phyloP scores from a whole-genome alignment of 2,888 invertebrate species.

The Margaritifera margaritifera region DNA sequence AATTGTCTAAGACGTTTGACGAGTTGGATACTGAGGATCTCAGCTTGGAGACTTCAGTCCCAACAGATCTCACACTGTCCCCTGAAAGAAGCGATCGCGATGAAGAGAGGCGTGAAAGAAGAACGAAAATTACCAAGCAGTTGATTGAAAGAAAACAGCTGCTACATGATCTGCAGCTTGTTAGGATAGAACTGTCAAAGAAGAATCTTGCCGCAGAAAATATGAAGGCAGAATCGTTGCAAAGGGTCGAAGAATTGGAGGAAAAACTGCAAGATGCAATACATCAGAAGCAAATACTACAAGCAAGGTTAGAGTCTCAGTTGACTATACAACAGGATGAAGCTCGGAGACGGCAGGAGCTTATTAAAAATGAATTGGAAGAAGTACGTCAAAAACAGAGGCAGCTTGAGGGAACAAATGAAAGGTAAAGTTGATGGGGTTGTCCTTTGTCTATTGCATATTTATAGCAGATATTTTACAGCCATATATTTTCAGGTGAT shows the following conservation, averaged over 20 bases:
- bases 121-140: slow-evolving; percentile 64
- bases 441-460: too few species aligned
- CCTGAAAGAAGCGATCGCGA: slow-evolving; percentile 58
- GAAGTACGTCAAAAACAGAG: slow-evolving; percentile 66
- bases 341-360: slow-evolving; percentile 63
- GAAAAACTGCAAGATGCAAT: slow-evolving; percentile 70
- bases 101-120: slow-evolving; percentile 46
- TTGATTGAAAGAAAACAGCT: slow-evolving; percentile 71
- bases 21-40: slow-evolving; percentile 67
- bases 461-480: too few species aligned
- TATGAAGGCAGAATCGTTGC: slow-evolving; percentile 69
- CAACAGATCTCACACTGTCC: slow-evolving; percentile 71
- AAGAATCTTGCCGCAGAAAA: slow-evolving; percentile 70
- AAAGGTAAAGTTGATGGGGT: slow-evolving; percentile 27
- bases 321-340: slow-evolving; percentile 70
- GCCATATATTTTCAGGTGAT: too few species aligned
- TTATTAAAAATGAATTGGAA: slow-evolving; percentile 66
- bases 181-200: slow-evolving; percentile 72
- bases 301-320: slow-evolving; percentile 68
- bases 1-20: slow-evolving; percentile 64
- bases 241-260: slow-evolving; percentile 70
- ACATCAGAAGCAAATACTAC: slow-evolving; percentile 71
- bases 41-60: slow-evolving; percentile 70
- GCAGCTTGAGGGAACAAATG: slow-evolving; percentile 70
- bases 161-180: slow-evolving; percentile 70